Base-by-base conservation (phyloP, 2,888 invertebrate genomes). In the Sphaerophoria taeniata region DNA sequence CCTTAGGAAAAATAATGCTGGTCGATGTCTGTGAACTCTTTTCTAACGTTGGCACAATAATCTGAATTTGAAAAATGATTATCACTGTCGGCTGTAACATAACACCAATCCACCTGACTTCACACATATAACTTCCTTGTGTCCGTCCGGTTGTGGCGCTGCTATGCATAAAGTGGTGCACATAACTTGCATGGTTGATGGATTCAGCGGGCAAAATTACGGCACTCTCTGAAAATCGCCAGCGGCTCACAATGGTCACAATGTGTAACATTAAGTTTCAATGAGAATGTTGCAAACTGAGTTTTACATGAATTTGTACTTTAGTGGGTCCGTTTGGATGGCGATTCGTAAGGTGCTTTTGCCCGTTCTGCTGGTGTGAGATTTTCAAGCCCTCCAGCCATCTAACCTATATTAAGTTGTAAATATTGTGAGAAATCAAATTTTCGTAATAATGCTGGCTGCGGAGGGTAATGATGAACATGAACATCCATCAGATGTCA, bases 291-390 rank as follows among this genome's bases (percentile, higher is more conserved):
- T 75, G 80, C 75, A 80, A 76, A 61, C 53, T 72, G 12, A 43
- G 33, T 75, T 85, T 76, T 72, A 85, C 85, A 85, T 77, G 81
- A 77, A 70, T 76, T 73, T 81, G n/a, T 77, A 85, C 85, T 85
- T 81, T 70, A 72, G 61, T 45, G 39, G 5, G 24, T 49, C 11
- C 16, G 1, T 5, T 31, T 7, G 24, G 6, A 14, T 73, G 3
- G 69, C 56, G 43, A 67, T 67, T 33, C 14, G 65, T 45, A 9
- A 16, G 12, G 76, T 49, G 53, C 74, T 65, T 79, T 80, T 60
- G 43, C 11, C 24, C 73, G 71, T 80, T 81, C 76, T 85, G 85
- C 85, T 81, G 81, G 81, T 81, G 72, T 63, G 76, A 63, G 72
- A 69, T 69, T 69, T 76, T 67, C 6, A 14, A 73, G 49, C 34